Evolutionary conservation across 2,888 invertebrate species (phyloP), one percentile per base, ranked within the genome.

Genomic region (Lycaena phlaeas): DNA sequence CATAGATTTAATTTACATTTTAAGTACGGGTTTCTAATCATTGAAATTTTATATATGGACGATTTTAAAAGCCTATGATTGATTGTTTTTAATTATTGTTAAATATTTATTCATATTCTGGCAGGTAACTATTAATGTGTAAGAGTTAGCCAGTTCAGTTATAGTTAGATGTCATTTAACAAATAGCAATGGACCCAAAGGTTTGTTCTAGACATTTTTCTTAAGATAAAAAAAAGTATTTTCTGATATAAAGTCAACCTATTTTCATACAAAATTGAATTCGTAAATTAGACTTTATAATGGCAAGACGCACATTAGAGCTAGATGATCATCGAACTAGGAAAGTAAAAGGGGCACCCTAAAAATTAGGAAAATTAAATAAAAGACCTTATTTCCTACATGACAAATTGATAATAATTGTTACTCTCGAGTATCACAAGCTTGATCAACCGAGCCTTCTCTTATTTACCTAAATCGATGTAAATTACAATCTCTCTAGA

Each of bases 231-330:
- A 54, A 58, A 60, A 53, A 62, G 64, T 81, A 81, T 84, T 84
- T 82, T 82, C 77, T 72, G 66, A 78, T 61, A 70, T 59, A 73
- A 77, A 70, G 67, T 52, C 76, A 73, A 70, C 74, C 74, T 82
- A 81, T 82, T 82, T 84, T 81, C 82, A 72, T 82, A 82, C 76
- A 68, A 64, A 68, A 52, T 60, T 59, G 63, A 68, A 64, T 75
- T 75, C 64, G 66, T 74, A 71, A 67, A 57, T 68, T 76, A 77
- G 71, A 60, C 54, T 59, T 34, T 70, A 57, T 68, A 71, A 69
- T 67, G 69, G 68, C 69, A 73, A 75, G 67, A 76, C 78, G 79
- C 75, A 82, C 76, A 78, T 34, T 34, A 34, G 34, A 22, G 22
- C 22, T 34, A 34, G 34, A 12, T 9, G 9, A 34, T 7, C 17